A percentile compares a stretch with the other conserved stretches of the same genome.
Conservation (phyloP, 1,140 invertebrate species). For the Venustaconcha ellipsiformis region DNA sequence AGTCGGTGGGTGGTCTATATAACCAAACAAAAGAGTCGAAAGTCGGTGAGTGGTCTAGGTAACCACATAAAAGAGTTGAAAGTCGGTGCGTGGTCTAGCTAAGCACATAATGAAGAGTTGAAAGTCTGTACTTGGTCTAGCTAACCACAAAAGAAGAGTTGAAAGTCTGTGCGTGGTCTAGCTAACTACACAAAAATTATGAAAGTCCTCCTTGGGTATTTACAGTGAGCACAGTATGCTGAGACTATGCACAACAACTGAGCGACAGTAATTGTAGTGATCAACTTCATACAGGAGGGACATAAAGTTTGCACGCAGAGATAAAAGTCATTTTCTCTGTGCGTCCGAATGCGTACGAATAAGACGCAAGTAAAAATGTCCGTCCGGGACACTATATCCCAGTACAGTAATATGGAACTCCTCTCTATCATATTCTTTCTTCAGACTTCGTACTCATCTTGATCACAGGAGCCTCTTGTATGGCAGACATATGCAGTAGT, state of each 20-base stretch:
- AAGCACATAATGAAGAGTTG: too few species aligned
- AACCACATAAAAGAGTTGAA: too few species aligned
- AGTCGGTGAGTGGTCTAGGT: too few species aligned
- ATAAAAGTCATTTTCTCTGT: not conserved
- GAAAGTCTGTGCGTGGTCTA: conserved; percentile 1
- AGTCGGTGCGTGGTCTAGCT: too few species aligned
- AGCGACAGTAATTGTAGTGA: not conserved
- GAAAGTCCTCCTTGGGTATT: not conserved
- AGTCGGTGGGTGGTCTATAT: too few species aligned
- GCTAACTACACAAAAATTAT: not conserved
- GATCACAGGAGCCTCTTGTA: too few species aligned
- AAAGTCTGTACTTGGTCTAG: too few species aligned
- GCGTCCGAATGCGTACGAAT: not conserved
- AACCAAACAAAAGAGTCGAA: too few species aligned
- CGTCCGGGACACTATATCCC: not conserved
- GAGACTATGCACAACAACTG: not conserved
- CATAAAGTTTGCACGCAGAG: not conserved
- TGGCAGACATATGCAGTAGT: conserved; percentile 1
- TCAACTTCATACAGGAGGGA: not conserved
- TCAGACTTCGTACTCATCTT: not conserved
- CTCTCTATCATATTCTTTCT: not conserved
- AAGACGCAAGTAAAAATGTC: not conserved
- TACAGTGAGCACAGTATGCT: not conserved
- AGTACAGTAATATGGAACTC: not conserved
- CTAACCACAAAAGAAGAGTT: too few species aligned